Percentiles rank a stretch among this genome's conserved stretches.
Evolutionary conservation across 2,113 vertebrate species (phyloP).

Genomic region (Jaculus jaculus): DNA sequence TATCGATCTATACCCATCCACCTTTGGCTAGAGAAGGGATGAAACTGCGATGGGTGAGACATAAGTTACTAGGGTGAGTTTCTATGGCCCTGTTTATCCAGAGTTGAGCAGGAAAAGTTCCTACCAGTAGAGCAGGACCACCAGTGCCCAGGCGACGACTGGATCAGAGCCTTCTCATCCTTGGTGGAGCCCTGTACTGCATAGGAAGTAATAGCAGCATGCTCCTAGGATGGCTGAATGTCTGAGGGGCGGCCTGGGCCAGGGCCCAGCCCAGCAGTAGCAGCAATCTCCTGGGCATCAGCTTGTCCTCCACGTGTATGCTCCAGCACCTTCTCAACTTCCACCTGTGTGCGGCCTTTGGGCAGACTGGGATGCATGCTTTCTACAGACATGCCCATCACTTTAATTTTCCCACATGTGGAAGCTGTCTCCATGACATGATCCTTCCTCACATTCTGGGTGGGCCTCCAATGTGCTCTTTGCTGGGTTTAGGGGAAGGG

Average conservation of each 20-base stretch:
- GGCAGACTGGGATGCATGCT: slow-evolving; percentile 93
- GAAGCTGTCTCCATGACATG: slow-evolving; percentile 98
- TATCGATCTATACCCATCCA: neutral
- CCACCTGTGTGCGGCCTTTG: slow-evolving; percentile 95
- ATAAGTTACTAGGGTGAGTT: slow-evolving; percentile 79
- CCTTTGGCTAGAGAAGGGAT: slow-evolving; percentile 74
- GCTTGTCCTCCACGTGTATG: slow-evolving; percentile 99
- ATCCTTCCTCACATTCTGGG: slow-evolving; percentile 97
- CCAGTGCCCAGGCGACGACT: slow-evolving; percentile 89
- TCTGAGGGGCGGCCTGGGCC: slow-evolving; percentile 89
- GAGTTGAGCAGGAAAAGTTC: slow-evolving; percentile 97
- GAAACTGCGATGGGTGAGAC: slow-evolving; percentile 67
- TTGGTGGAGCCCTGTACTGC: slow-evolving; percentile 95
- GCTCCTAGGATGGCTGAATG: slow-evolving; percentile 92
- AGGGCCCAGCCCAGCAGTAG: slow-evolving; percentile 93
- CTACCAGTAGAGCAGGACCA: slow-evolving; percentile 94
- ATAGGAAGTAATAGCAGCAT: slow-evolving; percentile 94
- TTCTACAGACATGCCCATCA: slow-evolving; percentile 96
- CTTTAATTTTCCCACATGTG: slow-evolving; percentile 96
- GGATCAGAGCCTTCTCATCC: slow-evolving; percentile 91
- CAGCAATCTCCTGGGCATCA: slow-evolving; percentile 97
- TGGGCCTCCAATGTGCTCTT: slow-evolving; percentile 96
- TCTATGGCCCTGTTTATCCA: slow-evolving; percentile 85
- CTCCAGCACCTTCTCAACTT: slow-evolving; percentile 96
- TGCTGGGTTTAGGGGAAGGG: slow-evolving; percentile 95